Evolutionary conservation across 37 sponge, comb jelly and placozoan species (phyloP), one percentile per base, ranked within the genome.

Genomic region (Hexactinellida sp.): DNA sequence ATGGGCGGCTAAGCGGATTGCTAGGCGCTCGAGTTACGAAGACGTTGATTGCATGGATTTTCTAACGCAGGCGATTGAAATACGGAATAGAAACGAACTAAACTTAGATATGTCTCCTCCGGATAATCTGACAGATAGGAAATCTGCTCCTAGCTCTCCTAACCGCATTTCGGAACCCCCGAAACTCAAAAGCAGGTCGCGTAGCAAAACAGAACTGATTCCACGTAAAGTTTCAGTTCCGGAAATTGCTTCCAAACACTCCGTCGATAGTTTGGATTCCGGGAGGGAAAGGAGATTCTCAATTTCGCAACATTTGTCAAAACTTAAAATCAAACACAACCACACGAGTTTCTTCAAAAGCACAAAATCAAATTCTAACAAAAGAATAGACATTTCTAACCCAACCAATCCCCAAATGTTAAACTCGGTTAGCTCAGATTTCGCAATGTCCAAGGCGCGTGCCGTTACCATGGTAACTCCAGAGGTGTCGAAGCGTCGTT

Each of bases 41-140:
- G 76, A 63, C 30, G 76, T 63, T 3, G 76, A 63, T n/a, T 63
- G 76, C 13, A 63, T 63, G 76, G 76, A 63, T n/a, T 63, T 63
- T 63, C 76, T 63, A 63, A 63, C 76, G 34, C 76, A 63, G 13
- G 76, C 76, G 25, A n/a, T 63, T 63, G 76, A 63, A n/a, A 28
- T 63, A 25, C 76, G 76, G 5, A 63, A 63, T 23, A 63, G 76
- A 63, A 63, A 63, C 76, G 76, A 63, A 28, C 28, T 63, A 25
- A 63, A 63, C 5, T 32, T 63, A n/a, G 76, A 63, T n/a, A n/a
- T n/a, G 13, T 7, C 21, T 25, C 3, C 13, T n/a, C 5, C 34
- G 13, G 28, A 32, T 7, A 28, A 63, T 23, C 52, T 16, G 9
- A 9, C 52, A 47, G 52, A 9, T 16, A 9, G 52, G 9, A 47